These are phyloP conservation scores for Lutjanus erythropterus DNA, from an alignment of 2,113 vertebrate species.

Conservation along the genomic window DNA sequence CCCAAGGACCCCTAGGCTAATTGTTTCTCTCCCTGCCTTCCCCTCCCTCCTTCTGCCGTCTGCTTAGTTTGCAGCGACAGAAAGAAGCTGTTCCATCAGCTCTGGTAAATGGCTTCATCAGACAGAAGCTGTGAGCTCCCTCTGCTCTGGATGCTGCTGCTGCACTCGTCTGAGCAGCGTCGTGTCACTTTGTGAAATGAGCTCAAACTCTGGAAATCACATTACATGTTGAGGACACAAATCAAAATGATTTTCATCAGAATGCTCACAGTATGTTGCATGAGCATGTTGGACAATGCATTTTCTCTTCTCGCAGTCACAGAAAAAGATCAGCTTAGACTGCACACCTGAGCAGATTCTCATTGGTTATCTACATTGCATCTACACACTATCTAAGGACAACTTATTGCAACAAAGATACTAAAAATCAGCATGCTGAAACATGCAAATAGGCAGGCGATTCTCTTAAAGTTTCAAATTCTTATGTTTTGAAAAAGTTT, in stretches of 20 bases:
- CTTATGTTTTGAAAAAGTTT: too few species aligned
- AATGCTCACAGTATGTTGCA: neutral
- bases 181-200: conserved; percentile 38
- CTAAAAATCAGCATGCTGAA: too few species aligned
- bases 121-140: conserved; percentile 66
- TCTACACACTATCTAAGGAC: too few species aligned
- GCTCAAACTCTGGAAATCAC: conserved; percentile 11
- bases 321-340: neutral
- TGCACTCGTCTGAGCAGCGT: conserved; percentile 24
- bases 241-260: conserved; percentile 7
- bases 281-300: neutral
- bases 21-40: conserved; percentile 74
- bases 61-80: conserved; percentile 72
- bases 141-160: conserved; percentile 56
- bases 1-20: conserved; percentile 81
- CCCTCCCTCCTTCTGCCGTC: conserved; percentile 65
- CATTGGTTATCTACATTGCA: too few species aligned
- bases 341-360: too few species aligned
- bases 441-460: too few species aligned
- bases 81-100: conserved; percentile 70
- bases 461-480: too few species aligned
- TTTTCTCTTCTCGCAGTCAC: neutral
- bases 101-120: conserved; percentile 68
- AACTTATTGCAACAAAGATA: too few species aligned
- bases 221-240: conserved; percentile 11